Percentiles rank a stretch among this genome's conserved stretches.
These are phyloP conservation scores for Neoascia interrupta DNA, from an alignment of 2,888 invertebrate species.

Conservation along the genomic window DNA sequence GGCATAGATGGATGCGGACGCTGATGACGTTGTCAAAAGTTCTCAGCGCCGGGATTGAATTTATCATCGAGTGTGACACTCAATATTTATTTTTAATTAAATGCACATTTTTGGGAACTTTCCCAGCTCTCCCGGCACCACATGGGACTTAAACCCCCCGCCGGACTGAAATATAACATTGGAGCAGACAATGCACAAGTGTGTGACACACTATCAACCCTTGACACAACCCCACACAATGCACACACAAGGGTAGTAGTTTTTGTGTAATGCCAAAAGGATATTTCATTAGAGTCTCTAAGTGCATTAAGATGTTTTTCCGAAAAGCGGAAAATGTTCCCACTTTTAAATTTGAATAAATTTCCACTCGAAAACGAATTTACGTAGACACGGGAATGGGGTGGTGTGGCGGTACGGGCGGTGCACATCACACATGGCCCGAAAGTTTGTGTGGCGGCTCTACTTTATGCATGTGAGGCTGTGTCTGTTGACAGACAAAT, in stretches of 20 bases:
- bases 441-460: constrained; percentile 10
- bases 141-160: constrained; percentile 19
- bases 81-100: constrained; percentile 68
- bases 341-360: constrained; percentile 61
- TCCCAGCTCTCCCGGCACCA: background rate
- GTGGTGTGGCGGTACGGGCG: background rate
- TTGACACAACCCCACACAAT: background rate
- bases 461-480: constrained; percentile 40
- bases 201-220: background rate
- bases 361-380: background rate
- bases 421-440: background rate
- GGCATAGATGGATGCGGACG: constrained; percentile 1
- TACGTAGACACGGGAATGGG: background rate
- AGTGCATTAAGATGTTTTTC: constrained; percentile 79
- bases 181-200: background rate
- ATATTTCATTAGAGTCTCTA: constrained; percentile 72
- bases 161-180: background rate
- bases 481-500: constrained; percentile 61
- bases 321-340: constrained; percentile 70
- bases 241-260: background rate
- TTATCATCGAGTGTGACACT: constrained; percentile 37
- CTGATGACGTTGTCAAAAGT: constrained; percentile 43
- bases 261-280: constrained; percentile 57
- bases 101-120: constrained; percentile 51
- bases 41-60: background rate